Evolutionary conservation across 2,888 invertebrate species (phyloP).

Genomic region (Cancer borealis): DNA sequence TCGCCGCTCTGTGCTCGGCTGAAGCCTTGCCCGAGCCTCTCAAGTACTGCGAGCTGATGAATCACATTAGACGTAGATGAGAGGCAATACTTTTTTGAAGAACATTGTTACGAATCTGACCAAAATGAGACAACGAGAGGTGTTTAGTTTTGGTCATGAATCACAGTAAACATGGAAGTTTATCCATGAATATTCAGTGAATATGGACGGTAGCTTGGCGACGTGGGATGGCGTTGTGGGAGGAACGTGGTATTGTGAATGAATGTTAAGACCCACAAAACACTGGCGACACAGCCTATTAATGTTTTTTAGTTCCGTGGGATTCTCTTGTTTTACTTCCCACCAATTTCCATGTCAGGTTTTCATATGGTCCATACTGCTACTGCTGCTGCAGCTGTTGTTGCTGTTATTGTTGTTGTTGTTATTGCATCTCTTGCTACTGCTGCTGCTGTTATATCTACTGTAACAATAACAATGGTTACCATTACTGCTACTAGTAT

Average conservation of each 20-base stretch:
- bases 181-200: background rate
- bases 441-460: background rate
- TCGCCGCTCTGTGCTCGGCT: background rate
- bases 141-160: background rate
- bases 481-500: too few species aligned
- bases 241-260: background rate
- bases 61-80: background rate
- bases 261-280: background rate
- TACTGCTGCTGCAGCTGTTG: background rate
- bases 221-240: background rate
- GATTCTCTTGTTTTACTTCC: background rate
- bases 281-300: background rate
- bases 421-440: background rate
- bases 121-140: background rate
- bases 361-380: background rate
- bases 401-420: background rate
- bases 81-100: background rate
- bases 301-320: background rate
- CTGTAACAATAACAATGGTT: background rate
- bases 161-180: too few species aligned
- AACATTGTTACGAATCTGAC: background rate
- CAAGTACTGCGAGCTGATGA: background rate
- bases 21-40: background rate
- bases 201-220: background rate
- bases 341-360: background rate